Evolutionary conservation across 2,888 invertebrate species (phyloP).

Genomic region (Dryocosmus kuriphilus): DNA sequence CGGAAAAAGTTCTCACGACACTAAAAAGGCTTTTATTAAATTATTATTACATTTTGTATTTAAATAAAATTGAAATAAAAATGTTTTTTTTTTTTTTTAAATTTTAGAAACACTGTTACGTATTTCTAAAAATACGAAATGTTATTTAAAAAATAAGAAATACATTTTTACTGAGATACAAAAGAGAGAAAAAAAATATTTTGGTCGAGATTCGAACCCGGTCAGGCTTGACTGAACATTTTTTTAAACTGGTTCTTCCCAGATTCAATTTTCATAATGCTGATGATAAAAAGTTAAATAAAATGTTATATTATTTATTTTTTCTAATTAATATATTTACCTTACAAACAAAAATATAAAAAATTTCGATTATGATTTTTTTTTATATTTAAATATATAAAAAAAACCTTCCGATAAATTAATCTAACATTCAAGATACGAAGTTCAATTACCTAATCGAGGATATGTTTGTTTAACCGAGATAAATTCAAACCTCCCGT

Average conservation of each 20-base stretch:
- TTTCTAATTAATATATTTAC: too few species aligned
- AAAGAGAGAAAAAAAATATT: neutral
- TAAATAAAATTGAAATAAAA: neutral
- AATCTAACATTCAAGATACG: neutral
- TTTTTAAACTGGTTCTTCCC: neutral
- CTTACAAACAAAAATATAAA: too few species aligned
- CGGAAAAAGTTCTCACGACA: neutral
- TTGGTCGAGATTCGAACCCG: neutral
- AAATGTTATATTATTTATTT: neutral
- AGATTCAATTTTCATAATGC: neutral
- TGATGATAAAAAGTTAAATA: neutral
- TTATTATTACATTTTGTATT: neutral
- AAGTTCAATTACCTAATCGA: neutral
- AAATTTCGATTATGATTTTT: too few species aligned
- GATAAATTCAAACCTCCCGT: neutral
- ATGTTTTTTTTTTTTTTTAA: too few species aligned
- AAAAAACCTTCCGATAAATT: too few species aligned
- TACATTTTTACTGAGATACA: neutral
- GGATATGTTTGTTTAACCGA: neutral
- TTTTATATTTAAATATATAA: too few species aligned
- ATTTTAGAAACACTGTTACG: too few species aligned
- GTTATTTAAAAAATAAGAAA: too few species aligned
- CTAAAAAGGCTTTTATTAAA: neutral
- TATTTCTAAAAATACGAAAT: too few species aligned
- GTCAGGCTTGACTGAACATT: neutral